These are phyloP conservation scores for Aeoliscus strigatus DNA, from an alignment of 2,797 vertebrate species.

Conservation along the genomic window DNA sequence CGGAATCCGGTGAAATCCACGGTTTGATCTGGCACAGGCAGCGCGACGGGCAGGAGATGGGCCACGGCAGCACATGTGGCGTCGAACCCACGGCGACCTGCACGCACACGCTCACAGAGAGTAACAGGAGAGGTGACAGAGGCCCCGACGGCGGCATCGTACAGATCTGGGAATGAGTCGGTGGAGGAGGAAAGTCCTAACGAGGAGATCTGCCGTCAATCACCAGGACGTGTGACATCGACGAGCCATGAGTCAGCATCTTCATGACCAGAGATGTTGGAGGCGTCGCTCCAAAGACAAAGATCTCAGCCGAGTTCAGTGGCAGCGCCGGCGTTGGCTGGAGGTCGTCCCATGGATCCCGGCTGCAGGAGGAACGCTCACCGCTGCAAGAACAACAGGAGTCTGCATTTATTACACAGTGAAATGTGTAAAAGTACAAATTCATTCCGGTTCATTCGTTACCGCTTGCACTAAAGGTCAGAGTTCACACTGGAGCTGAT, in stretches of 20 bases:
- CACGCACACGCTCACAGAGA: slow-evolving; percentile 51
- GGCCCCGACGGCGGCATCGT: slow-evolving; percentile 73
- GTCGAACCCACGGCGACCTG: slow-evolving; percentile 60
- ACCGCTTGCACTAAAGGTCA: too few relatives aligned
- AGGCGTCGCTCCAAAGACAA: slow-evolving; percentile 14
- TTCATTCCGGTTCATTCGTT: too few relatives aligned
- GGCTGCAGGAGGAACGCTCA: slow-evolving; percentile 37
- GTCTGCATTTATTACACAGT: slow-evolving; percentile 29
- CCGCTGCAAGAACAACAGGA: slow-evolving; percentile 45
- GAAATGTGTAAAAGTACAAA: not conserved
- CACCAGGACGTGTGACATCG: slow-evolving; percentile 33
- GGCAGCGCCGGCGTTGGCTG: slow-evolving; percentile 30
- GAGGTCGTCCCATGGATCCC: slow-evolving; percentile 49
- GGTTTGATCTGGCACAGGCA: slow-evolving; percentile 95
- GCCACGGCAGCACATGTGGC: slow-evolving; percentile 87
- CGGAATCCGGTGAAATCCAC: slow-evolving; percentile 93
- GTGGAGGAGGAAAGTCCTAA: slow-evolving; percentile 22
- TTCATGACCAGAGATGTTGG: slow-evolving; percentile 9
- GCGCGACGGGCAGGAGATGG: slow-evolving; percentile 82
- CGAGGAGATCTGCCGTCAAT: slow-evolving; percentile 33
- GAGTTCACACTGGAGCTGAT: too few relatives aligned
- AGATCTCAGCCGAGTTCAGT: slow-evolving; percentile 3
- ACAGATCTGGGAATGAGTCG: slow-evolving; percentile 40
- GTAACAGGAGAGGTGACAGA: slow-evolving; percentile 77
- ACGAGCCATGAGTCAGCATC: too few relatives aligned